These are phyloP conservation scores for Protobothrops mucrosquamatus DNA, from an alignment of 2,113 vertebrate genomes.

Conservation along the genomic window DNA sequence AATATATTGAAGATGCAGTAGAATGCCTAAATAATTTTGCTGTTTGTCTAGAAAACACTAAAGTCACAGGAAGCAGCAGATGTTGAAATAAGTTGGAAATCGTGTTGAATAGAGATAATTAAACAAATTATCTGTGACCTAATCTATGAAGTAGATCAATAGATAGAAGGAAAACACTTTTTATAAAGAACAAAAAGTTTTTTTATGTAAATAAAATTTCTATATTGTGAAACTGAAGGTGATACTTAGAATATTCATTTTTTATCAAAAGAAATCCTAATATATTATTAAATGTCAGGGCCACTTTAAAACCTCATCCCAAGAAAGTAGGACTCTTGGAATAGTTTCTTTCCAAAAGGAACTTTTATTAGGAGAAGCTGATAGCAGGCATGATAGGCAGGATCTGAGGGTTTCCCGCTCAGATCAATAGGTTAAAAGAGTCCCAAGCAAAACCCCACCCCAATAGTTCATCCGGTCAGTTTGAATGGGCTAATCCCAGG, in stretches of 20 bases:
- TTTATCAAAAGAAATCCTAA: slow-evolving; percentile 12
- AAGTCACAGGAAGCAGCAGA: too few relatives aligned
- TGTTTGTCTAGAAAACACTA: background rate
- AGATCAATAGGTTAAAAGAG: too few relatives aligned
- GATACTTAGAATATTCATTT: background rate
- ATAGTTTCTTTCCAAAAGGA: too few relatives aligned
- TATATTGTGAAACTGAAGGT: slow-evolving; percentile 33
- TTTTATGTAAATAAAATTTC: slow-evolving; percentile 53
- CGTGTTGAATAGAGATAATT: background rate
- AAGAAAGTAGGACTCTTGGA: too few relatives aligned
- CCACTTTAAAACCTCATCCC: too few relatives aligned
- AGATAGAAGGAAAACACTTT: background rate
- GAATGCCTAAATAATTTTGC: background rate
- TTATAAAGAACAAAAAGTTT: too few relatives aligned
- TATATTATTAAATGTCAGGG: background rate
- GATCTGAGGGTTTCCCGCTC: too few relatives aligned
- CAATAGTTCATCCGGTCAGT: too few relatives aligned
- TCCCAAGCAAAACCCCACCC: too few relatives aligned
- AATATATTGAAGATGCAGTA: background rate
- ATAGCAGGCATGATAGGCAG: too few relatives aligned
- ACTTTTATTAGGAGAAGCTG: too few relatives aligned
- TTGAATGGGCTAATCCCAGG: too few relatives aligned
- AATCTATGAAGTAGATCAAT: background rate
- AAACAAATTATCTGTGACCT: background rate
- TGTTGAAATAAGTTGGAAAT: background rate